phyloP scores from a whole-genome alignment of 2,113 vertebrate species.

The Gymnorhina tibicen region DNA sequence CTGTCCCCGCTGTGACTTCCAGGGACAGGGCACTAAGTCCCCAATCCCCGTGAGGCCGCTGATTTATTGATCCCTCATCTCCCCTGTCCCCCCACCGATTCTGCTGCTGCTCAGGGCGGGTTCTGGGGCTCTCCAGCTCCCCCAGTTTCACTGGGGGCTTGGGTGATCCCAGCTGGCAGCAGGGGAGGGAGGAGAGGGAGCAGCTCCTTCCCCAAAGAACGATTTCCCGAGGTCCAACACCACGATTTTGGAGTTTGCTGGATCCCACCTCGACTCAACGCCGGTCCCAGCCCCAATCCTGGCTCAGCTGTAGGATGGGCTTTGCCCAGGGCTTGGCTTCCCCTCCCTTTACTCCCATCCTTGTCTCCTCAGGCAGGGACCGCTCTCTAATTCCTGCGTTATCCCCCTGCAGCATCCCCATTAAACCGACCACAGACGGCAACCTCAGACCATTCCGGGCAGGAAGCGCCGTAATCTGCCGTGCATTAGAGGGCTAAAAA shows the following conservation, averaged over 20 bases:
- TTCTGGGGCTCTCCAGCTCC: background rate
- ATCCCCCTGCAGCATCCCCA: background rate
- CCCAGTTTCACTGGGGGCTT: background rate
- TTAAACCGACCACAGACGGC: slow-evolving; percentile 12
- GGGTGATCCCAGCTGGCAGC: background rate
- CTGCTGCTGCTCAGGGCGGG: background rate
- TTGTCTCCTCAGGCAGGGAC: background rate
- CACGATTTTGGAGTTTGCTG: background rate
- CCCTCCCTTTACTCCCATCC: background rate
- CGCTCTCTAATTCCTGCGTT: background rate
- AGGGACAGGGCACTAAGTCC: background rate
- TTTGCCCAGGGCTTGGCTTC: background rate
- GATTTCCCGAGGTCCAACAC: too few relatives aligned
- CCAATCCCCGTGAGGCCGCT: fast-evolving
- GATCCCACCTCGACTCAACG: background rate
- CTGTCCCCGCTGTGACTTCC: background rate
- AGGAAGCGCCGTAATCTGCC: slow-evolving; percentile 39
- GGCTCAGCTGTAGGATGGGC: background rate
- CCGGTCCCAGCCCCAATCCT: background rate
- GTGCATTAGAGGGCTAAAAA: slow-evolving; percentile 8
- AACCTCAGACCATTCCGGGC: background rate
- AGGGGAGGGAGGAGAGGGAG: background rate
- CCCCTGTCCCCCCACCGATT: background rate
- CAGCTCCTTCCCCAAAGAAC: background rate
- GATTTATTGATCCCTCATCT: background rate